Percentiles rank a stretch among this genome's conserved stretches.
phyloP scores from a whole-genome alignment of 2,113 vertebrate genomes.

The Orcinus orca region DNA sequence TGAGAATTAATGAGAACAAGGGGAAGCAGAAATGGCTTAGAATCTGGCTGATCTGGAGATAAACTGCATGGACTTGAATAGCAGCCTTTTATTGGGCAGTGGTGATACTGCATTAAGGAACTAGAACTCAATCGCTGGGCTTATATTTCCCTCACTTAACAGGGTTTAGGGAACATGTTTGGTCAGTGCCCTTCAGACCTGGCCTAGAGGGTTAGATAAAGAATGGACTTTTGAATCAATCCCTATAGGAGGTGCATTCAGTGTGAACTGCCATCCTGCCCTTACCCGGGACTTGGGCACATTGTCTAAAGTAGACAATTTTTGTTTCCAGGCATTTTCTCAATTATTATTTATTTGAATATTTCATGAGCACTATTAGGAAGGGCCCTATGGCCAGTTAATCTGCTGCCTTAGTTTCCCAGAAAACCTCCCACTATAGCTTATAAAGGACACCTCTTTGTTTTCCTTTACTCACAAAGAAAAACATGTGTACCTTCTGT shows the following conservation, averaged over 20 bases:
- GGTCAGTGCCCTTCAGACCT: neutral
- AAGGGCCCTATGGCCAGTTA: neutral
- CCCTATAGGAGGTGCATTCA: neutral
- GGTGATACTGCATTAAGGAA: neutral
- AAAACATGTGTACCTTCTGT: neutral
- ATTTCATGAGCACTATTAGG: neutral
- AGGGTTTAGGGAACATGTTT: neutral
- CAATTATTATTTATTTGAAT: neutral
- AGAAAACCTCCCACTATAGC: neutral
- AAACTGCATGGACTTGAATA: neutral
- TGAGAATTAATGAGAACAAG: neutral
- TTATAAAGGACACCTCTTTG: neutral
- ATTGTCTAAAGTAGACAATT: neutral
- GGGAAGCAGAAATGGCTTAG: neutral
- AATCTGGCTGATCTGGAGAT: neutral
- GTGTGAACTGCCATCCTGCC: neutral
- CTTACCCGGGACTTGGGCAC: neutral
- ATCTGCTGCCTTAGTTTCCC: neutral
- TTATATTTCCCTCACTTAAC: neutral
- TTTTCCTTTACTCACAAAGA: neutral
- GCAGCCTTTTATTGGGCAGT: neutral
- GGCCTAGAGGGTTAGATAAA: neutral
- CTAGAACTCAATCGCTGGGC: rapidly evolving
- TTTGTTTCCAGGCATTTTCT: neutral
- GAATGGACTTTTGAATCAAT: neutral